Evolutionary conservation across 2,797 vertebrate species (phyloP), one percentile per base, ranked within the genome.

Genomic region (Leptatherina wallacei): DNA sequence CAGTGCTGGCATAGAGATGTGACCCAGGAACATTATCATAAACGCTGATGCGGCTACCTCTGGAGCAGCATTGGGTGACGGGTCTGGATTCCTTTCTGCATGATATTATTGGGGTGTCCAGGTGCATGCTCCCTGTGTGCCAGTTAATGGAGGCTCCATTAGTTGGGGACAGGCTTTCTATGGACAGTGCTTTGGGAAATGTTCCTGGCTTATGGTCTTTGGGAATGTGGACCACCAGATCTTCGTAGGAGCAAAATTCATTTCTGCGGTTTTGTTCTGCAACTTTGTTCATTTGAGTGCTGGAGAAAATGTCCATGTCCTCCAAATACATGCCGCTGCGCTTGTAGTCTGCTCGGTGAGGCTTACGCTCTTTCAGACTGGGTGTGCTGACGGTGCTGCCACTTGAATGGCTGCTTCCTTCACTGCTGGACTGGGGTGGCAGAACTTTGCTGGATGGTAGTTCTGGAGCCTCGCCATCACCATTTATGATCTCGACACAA

Each of bases 151-250:
- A 93, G 12, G 89, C 91, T 13, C 84, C 86, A 11, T 66, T 93
- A 40, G 95, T 95, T 6, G 98, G 97, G 0, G 98, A 96, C 18
- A 99, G 95, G 81, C 98, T 99, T 88, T 99, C 98, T 12, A 99
- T 99, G 36, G 98, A 99, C 62, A 99, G 94, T 0, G 98, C 98
- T 92, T 99, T 99, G 51, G 98, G 98, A 78, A 99, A 99, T 0
- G 98, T 99, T 68, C 98, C 98, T 0, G 98, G 98, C 81, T 99
- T 99, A 92, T 99, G 98, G 87, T 99, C 98, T 91, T 98, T 97
- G 55, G 98, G 98, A 81, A 99, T 93, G 82, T 98, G 96, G 36
- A 99, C 97, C 62, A 99, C 95, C 71, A 99, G 85, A 77, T 97
- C 95, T 92, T 99, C 98, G 57, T 99, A 96, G 51, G 98, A 99